Evolutionary conservation across 2,113 vertebrate species (phyloP), one percentile per base, ranked within the genome.

Genomic region (Dicentrarchus labrax): DNA sequence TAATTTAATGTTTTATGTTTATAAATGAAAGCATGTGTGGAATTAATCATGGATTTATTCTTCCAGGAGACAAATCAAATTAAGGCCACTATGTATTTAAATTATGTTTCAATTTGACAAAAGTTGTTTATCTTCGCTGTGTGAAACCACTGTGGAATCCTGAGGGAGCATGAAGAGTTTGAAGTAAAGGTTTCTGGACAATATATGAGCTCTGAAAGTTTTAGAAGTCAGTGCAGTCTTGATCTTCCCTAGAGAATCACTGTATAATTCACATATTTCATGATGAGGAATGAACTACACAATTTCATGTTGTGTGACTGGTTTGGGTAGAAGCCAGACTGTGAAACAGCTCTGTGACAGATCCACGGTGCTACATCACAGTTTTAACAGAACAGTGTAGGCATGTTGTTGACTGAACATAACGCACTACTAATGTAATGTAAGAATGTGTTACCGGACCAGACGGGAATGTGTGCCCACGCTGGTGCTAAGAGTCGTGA

Each of bases 111-210:
- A 93, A 93, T 96, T 96, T 96, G 56, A 90, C 90, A 91, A 82
- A 90, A 94, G 84, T 76, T 96, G 95, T 97, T 97, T 97, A 95
- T 95, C 96, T 96, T 88, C 92, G 1, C 74, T 72, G 76, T 69
- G 68, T 78, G 96, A 96, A 88, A 96, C 80, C 95, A 94, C 92
- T 95, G 66, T 50, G 60, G 56, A 62, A 60, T 85, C 78, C 67
- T 53, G 38, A 76, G 66, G 67, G 53, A 78, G 48, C 56, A 87
- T 90, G 96, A 96, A 95, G 95, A 96, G 95, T 95, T 95, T 91
- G 86, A 86, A 94, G 95, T 59, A 4, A 76, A 79, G 82, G 82
- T 94, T 91, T 94, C 94, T 94, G 45, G 30, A 95, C 89, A 85
- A 93, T 93, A 94, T 94, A 95, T 51, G 38, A 47, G 56, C 62